Evolutionary conservation across 2,113 vertebrate genomes (phyloP).

Genomic region (Tetrao urogallus): DNA sequence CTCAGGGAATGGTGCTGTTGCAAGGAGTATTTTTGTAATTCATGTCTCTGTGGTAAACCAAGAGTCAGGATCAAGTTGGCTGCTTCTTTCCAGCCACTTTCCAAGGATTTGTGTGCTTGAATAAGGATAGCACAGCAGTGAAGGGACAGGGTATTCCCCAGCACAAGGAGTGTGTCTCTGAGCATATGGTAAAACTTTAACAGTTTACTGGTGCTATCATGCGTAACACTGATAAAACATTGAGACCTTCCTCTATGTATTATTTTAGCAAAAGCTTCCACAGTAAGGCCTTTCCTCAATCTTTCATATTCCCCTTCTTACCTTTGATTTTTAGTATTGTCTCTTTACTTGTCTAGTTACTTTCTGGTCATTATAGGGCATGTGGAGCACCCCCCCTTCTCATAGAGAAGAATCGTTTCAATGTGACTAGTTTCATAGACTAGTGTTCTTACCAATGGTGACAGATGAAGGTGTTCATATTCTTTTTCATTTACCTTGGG

Average conservation of each 20-base stretch:
- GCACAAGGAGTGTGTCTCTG: background rate
- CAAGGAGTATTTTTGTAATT: background rate
- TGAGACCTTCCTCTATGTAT: background rate
- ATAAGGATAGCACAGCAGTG: background rate
- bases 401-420: background rate
- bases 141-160: background rate
- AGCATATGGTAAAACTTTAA: background rate
- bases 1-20: background rate
- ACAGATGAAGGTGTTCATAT: constrained; percentile 17
- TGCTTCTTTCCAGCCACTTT: background rate
- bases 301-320: background rate
- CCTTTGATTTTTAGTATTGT: background rate
- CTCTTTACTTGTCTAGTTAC: background rate
- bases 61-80: background rate
- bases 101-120: background rate
- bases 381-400: background rate
- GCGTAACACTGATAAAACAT: background rate
- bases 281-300: background rate
- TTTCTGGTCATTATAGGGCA: background rate
- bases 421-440: accelerated
- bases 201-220: background rate
- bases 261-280: background rate
- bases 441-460: background rate
- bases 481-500: constrained; percentile 23
- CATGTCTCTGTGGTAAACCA: background rate